Evolutionary conservation across 1,140 invertebrate genomes (phyloP).

Genomic region (Scaptodrosophila lebanonensis): DNA sequence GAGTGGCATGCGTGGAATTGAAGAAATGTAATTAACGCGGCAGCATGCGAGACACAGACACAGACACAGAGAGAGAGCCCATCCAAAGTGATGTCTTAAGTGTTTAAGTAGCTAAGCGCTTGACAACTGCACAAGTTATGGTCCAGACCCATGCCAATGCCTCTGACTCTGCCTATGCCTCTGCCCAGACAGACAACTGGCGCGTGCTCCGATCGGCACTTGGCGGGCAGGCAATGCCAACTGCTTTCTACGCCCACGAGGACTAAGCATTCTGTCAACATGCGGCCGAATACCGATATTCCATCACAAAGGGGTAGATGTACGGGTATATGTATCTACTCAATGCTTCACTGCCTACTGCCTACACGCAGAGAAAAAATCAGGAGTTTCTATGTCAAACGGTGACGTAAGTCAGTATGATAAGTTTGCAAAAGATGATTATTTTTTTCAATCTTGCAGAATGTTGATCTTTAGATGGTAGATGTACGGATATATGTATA

Average conservation of each 20-base stretch:
- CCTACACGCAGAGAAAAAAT: no score
- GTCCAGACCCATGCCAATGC: conserved; percentile 59
- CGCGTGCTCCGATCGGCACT: conserved; percentile 46
- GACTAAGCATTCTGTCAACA: conserved; percentile 63
- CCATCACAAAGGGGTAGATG: not conserved
- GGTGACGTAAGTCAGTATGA: no score
- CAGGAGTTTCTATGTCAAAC: no score
- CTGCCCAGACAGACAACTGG: no score
- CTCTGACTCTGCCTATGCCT: no score
- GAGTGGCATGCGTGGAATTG: conserved; percentile 69
- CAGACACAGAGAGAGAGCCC: conserved; percentile 11
- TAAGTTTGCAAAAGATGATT: no score
- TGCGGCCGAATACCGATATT: conserved; percentile 10
- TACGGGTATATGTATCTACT: conserved; percentile 5
- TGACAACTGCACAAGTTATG: conserved; percentile 66
- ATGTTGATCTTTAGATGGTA: no score
- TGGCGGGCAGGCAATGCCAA: not conserved
- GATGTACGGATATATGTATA: no score
- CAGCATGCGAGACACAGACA: conserved; percentile 46
- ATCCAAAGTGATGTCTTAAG: conserved; percentile 58
- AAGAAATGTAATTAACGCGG: conserved; percentile 66
- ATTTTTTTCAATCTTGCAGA: no score
- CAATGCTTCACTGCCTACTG: no score
- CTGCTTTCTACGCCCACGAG: not conserved
- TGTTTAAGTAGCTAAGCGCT: conserved; percentile 71